Evolutionary conservation across 2,113 vertebrate genomes (phyloP), one percentile per base, ranked within the genome.

Genomic region (Procavia capensis): DNA sequence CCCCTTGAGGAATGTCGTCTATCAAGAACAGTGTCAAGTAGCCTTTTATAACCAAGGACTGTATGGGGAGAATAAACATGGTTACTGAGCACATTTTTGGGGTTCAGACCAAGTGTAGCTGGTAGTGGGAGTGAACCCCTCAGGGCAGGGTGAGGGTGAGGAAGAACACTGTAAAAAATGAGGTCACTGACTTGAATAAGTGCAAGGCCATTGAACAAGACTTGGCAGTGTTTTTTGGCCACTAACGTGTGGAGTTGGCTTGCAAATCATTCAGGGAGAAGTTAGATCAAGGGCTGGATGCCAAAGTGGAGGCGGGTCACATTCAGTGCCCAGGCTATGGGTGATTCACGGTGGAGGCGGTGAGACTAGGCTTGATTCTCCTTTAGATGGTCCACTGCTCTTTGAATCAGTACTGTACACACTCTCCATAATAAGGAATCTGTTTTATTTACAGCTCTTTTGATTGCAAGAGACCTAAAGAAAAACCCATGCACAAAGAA

Each of bases 41-140:
- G 61, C 5, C 31, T 70, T 80, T 75, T 66, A 54, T 22, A 93
- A 16, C 45, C 19, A 59, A 63, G 43, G 36, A 72, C 57, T 43
- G 64, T 94, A 83, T 2, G 0, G 24, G 59, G 34, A 91, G 91
- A 93, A 80, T 70, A 83, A 91, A 70, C n/a, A n/a, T 41, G n/a
- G 64, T 86, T 82, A 41, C 19, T 14, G 2, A 3, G 39, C 47
- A 63, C 50, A 36, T 41, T 36, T 79, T 84, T 96, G n/a, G 39
- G 47, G 54, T 75, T 85, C 70, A 50, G 39, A 86, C 63, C 31
- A 64, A 92, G 16, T 43, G 81, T 92, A 91, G 92, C 74, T 19
- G 22, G 14, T 20, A 43, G 1, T 83, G 91, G 50, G 81, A 29
- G 16, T n/a, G 82, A 85, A 45, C 27, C 93, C 13, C 34, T 88